Conservation (phyloP, 2,113 vertebrate genomes). For the Cephalopterus ornatus region DNA sequence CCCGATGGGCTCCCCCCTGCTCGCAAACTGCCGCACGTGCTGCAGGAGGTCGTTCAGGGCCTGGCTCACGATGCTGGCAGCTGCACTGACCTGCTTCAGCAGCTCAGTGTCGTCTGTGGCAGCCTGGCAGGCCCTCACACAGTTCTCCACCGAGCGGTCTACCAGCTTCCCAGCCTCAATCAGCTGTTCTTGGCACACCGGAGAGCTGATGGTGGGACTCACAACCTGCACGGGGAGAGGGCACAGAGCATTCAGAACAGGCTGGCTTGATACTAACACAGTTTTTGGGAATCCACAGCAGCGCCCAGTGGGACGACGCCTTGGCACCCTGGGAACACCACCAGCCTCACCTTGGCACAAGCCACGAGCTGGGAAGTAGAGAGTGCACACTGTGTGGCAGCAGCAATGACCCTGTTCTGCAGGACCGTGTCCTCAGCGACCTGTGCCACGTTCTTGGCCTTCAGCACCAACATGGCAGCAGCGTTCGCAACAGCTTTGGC, state of each 20-base stretch:
- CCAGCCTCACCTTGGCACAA: constrained; percentile 88
- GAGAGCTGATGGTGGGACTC: constrained; percentile 96
- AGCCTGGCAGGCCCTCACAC: constrained; percentile 90
- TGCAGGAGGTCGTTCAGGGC: constrained; percentile 92
- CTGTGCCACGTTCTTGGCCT: constrained; percentile 98
- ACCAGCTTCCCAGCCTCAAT: constrained; percentile 95
- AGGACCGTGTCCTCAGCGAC: constrained; percentile 90
- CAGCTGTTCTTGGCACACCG: constrained; percentile 96
- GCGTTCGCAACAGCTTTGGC: constrained; percentile 98
- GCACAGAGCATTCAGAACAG: neutral
- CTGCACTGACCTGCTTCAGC: constrained; percentile 90
- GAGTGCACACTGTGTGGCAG: constrained; percentile 95
- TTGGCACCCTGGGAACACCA: fast-evolving
- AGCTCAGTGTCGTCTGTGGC: constrained; percentile 88
- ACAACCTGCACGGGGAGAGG: constrained; percentile 79
- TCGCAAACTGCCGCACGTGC: constrained; percentile 94
- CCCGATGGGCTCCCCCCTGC: constrained; percentile 93
- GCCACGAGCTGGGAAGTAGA: constrained; percentile 98
- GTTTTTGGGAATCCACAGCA: neutral
- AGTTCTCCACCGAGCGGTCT: constrained; percentile 95
- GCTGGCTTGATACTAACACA: neutral
- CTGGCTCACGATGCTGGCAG: constrained; percentile 91
- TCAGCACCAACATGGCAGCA: constrained; percentile 96
- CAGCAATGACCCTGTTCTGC: constrained; percentile 96
- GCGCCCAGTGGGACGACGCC: fast-evolving